phyloP scores from a whole-genome alignment of 2,888 invertebrate genomes.

The Cryptus armator region DNA sequence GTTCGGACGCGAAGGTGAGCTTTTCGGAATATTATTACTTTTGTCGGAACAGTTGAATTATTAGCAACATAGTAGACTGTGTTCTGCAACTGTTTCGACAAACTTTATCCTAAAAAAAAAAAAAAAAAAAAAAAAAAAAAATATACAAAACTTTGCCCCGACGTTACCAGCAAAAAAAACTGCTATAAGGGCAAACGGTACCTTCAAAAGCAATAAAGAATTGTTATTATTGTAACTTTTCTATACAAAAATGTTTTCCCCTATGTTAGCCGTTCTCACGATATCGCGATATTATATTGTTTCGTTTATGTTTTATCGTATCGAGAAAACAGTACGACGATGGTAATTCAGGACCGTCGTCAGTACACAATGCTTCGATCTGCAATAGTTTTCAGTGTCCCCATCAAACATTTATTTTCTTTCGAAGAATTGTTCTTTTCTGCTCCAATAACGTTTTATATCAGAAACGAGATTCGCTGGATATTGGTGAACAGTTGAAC shows the following conservation, averaged over 20 bases:
- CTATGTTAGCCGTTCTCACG: too few relatives aligned
- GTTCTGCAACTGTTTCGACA: background rate
- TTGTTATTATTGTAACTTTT: too few relatives aligned
- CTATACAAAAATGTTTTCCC: too few relatives aligned
- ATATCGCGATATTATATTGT: too few relatives aligned
- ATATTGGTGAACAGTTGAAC: background rate
- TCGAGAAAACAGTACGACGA: too few relatives aligned
- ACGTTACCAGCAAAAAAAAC: too few relatives aligned
- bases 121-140: background rate
- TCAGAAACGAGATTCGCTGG: background rate
- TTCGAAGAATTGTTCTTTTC: background rate
- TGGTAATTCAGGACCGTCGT: too few relatives aligned
- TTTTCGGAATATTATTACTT: background rate
- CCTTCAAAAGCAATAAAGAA: too few relatives aligned
- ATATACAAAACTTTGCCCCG: background rate
- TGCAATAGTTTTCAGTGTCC: too few relatives aligned
- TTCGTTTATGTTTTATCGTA: too few relatives aligned
- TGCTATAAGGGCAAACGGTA: too few relatives aligned
- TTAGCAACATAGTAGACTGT: background rate
- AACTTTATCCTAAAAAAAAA: background rate
- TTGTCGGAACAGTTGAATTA: background rate
- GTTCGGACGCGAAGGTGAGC: conserved; percentile 90
- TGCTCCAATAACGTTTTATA: background rate
- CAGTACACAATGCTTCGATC: too few relatives aligned
- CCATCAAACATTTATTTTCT: conserved; percentile 3